phyloP scores from a whole-genome alignment of 2,888 invertebrate genomes.

The Ptilodon capucinus region DNA sequence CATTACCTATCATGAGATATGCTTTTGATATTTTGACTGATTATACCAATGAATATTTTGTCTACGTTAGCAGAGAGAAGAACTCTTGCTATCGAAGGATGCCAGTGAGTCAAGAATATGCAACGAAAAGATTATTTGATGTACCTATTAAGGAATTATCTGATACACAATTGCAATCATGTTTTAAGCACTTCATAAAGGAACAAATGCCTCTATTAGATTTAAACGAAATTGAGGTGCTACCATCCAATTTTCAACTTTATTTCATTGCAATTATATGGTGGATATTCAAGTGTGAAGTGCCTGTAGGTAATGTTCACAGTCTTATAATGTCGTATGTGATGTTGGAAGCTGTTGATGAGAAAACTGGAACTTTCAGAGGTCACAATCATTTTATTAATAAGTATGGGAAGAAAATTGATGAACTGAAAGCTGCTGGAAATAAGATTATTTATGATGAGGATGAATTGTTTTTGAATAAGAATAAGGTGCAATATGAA shows the following conservation, averaged over 20 bases:
- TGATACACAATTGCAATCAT: conserved; percentile 48
- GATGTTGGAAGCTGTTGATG: conserved; percentile 81
- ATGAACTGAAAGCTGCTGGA: conserved; percentile 46
- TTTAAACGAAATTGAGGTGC: conserved; percentile 53
- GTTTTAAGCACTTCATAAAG: conserved; percentile 76
- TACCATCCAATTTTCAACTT: conserved; percentile 83
- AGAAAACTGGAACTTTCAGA: conserved; percentile 80
- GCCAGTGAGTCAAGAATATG: conserved; percentile 46
- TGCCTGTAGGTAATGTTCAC: conserved; percentile 76
- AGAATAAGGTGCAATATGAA: conserved; percentile 76
- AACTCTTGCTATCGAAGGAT: conserved; percentile 54
- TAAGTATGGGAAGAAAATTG: conserved; percentile 64
- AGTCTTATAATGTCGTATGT: conserved; percentile 83
- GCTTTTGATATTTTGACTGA: conserved; percentile 79
- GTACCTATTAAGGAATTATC: conserved; percentile 48
- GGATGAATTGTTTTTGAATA: conserved; percentile 62
- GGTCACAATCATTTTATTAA: conserved; percentile 72
- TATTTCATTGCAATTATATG: conserved; percentile 82
- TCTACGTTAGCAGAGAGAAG: conserved; percentile 65
- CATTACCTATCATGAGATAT: conserved; percentile 84
- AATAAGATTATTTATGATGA: conserved; percentile 20
- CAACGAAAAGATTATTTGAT: conserved; percentile 45
- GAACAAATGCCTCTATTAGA: conserved; percentile 61
- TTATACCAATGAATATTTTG: conserved; percentile 55
- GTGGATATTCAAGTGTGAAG: conserved; percentile 78